Evolutionary conservation across 2,113 vertebrate species (phyloP).

Genomic region (Acrocephalus arundinaceus): DNA sequence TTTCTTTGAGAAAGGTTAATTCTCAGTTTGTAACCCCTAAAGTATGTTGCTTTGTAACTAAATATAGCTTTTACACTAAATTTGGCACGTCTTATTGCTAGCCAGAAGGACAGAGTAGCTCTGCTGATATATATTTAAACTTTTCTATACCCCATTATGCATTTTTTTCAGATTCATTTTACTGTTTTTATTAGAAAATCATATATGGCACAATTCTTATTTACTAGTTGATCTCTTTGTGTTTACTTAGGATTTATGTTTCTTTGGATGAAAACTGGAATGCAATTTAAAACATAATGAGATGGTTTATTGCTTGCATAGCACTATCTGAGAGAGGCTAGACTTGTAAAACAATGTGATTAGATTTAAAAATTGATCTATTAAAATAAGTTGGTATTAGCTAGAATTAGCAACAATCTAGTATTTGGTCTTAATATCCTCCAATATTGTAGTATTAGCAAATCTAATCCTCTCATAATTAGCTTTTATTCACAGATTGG

Average conservation of each 20-base stretch:
- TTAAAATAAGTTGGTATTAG: not conserved
- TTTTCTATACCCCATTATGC: constrained; percentile 34
- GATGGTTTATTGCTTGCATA: not conserved
- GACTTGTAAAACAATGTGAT: not conserved
- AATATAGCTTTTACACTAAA: constrained; percentile 65
- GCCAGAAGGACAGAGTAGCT: constrained; percentile 59
- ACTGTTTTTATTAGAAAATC: constrained; percentile 27
- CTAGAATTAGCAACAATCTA: constrained; percentile 28
- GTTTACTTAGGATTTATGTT: not conserved
- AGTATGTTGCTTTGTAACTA: constrained; percentile 63
- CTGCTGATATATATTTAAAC: constrained; percentile 43
- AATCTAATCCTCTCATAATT: constrained; percentile 60
- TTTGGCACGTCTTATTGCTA: constrained; percentile 59
- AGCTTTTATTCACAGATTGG: constrained; percentile 47
- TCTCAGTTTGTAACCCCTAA: constrained; percentile 57
- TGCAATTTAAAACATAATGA: not conserved
- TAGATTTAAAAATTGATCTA: not conserved
- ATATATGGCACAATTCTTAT: constrained; percentile 11
- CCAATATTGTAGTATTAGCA: constrained; percentile 27
- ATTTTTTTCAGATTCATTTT: constrained; percentile 33
- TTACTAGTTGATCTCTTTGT: constrained; percentile 44
- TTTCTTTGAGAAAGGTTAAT: constrained; percentile 59
- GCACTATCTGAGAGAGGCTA: not conserved
- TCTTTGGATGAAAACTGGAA: constrained; percentile 11
- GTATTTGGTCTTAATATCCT: constrained; percentile 9